Conservation (phyloP, 2,888 invertebrate species). For the Drosophila kambysellisi region DNA sequence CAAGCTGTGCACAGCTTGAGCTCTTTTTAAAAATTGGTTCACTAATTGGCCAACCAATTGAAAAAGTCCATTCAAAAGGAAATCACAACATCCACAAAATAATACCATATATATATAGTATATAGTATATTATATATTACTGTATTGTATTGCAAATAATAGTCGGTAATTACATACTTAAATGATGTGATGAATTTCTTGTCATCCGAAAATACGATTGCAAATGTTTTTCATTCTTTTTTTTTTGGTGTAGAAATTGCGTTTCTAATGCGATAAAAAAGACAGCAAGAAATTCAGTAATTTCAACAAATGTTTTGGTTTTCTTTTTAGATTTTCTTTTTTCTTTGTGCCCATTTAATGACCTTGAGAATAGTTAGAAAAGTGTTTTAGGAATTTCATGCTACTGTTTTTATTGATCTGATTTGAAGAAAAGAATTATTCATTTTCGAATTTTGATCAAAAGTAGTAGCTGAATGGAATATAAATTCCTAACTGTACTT, state of each 20-base stretch:
- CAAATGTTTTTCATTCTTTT: background rate
- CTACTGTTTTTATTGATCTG: background rate
- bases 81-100: slow-evolving; percentile 16
- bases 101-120: background rate
- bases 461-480: background rate
- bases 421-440: background rate
- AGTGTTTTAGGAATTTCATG: background rate
- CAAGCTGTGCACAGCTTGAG: slow-evolving; percentile 17
- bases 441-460: background rate
- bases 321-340: background rate
- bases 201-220: slow-evolving; percentile 13
- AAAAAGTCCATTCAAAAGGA: slow-evolving; percentile 17
- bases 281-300: too few relatives aligned
- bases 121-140: slow-evolving; percentile 1
- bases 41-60: slow-evolving; percentile 63
- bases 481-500: background rate
- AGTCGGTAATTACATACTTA: slow-evolving; percentile 35
- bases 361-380: slow-evolving; percentile 3
- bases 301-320: slow-evolving; percentile 11
- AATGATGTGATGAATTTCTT: slow-evolving; percentile 31
- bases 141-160: slow-evolving; percentile 15
- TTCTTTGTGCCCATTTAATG: slow-evolving; percentile 3
- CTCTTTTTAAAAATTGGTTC: slow-evolving; percentile 48
- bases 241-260: slow-evolving; percentile 26
- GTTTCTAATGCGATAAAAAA: slow-evolving; percentile 27